Evolutionary conservation across 2,113 vertebrate genomes (phyloP), one percentile per base, ranked within the genome.

Genomic region (Ardeotis arabs): DNA sequence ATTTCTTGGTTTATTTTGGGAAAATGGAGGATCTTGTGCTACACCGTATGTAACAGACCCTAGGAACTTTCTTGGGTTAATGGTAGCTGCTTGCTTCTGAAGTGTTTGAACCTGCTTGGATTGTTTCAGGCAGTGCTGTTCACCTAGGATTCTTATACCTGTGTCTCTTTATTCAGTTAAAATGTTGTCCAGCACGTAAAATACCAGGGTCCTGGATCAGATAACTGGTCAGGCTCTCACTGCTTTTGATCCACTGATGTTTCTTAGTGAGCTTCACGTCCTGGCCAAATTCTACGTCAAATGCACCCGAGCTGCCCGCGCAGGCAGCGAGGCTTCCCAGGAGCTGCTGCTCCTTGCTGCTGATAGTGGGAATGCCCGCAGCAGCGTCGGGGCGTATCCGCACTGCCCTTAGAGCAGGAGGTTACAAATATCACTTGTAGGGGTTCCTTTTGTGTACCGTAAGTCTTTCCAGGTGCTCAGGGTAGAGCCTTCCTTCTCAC

Each of bases 351-450:
- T 84, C 33, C 77, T 79, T 31, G 18, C 37, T 70, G 62, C 29
- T 47, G 24, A 4, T 56, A 37, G 31, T 2, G 1, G 69, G 63
- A 86, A 52, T 1, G 2, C 18, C 66, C 31, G 33, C 22, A 60
- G 22, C 58, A 76, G 28, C 1, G 0, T 15, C 60, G 24, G 31
- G 60, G 21, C 20, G 0, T n/a, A 3, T 12, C 7, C 41, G 41
- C 21, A 15, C 18, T 37, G 59, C 14, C 55, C 55, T 80, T 77
- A 19, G 1, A 85, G 44, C 37, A 73, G 76, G 20, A 72, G 49
- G 45, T 56, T 50, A 70, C 41, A 66, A 31, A 31, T 62, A 24
- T 5, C 39, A 10, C 64, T n/a, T 59, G 15, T n/a, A 63, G 59
- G 49, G 20, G 14, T 41, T 91, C 37, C 41, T 50, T 59, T 83